A percentile compares a stretch with the other conserved stretches of the same genome.
These are phyloP conservation scores for Euproctis similis DNA, from an alignment of 2,888 invertebrate genomes.

Conservation along the genomic window DNA sequence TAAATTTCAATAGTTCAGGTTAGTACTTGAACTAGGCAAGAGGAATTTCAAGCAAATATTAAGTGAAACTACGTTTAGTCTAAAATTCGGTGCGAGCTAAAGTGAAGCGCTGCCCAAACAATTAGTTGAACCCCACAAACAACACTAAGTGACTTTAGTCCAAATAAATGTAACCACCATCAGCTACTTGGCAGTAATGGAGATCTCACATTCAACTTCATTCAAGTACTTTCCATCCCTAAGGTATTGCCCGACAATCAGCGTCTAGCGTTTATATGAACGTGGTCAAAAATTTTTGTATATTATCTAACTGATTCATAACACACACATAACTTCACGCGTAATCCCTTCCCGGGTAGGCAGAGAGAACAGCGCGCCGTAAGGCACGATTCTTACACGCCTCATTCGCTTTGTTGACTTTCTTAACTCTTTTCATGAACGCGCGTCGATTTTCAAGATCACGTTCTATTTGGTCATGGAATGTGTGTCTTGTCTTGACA, in stretches of 20 bases:
- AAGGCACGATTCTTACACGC: too few species aligned
- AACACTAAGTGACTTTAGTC: slow-evolving; percentile 6
- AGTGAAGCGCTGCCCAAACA: slow-evolving; percentile 12
- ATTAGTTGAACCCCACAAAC: slow-evolving; percentile 9
- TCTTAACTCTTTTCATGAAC: too few species aligned
- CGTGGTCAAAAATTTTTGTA: too few species aligned
- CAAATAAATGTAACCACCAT: slow-evolving; percentile 15
- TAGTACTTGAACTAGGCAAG: background rate
- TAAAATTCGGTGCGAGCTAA: slow-evolving; percentile 1
- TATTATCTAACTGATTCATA: too few species aligned
- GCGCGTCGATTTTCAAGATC: too few species aligned
- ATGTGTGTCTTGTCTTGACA: too few species aligned
- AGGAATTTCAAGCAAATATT: background rate
- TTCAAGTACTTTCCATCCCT: slow-evolving; percentile 7
- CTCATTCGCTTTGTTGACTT: too few species aligned
- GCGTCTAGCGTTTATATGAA: slow-evolving; percentile 3
- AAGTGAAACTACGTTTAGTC: background rate
- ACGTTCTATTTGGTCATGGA: too few species aligned
- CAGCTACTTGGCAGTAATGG: slow-evolving; percentile 20
- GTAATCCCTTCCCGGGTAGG: too few species aligned
- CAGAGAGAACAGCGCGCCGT: too few species aligned
- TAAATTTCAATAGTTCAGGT: too few species aligned
- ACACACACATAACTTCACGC: too few species aligned
- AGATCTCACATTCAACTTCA: slow-evolving; percentile 16
- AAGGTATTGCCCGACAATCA: slow-evolving; percentile 5